Evolutionary conservation across 2,113 vertebrate species (phyloP), one percentile per base, ranked within the genome.

Genomic region (Columbina picui): DNA sequence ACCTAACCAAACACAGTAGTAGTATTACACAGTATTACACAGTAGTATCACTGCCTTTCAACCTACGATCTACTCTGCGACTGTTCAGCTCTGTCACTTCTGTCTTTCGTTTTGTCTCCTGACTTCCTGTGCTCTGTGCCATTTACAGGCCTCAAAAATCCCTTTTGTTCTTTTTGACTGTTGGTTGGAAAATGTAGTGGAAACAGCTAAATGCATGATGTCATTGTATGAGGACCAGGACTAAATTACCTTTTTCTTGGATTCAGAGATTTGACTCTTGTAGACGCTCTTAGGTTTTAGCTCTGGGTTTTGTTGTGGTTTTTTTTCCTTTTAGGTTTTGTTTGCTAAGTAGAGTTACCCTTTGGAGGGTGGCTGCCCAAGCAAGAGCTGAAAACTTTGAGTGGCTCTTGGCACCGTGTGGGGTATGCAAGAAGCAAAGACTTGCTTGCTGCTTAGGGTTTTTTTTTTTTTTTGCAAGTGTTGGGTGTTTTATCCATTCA

Each of bases 1-100:
- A 53, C 59, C n/a, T 26, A 79, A 25, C 12, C 45, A 65, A 32
- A 29, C 5, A 30, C 4, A 38, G 7, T 30, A 76, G 25, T 32
- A 25, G 8, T 59, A 8, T 65, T 78, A 61, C 12, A 3, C 13
- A 41, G 49, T n/a, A n/a, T n/a, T n/a, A n/a, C n/a, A n/a, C n/a
- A n/a, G 30, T 26, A 27, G 25, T 84, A 15, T 87, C 25, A 32
- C 39, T 89, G 49, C 73, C 27, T 91, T 86, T 57, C 43, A 68
- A 0, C 55, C 34, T 80, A 10, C 0, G 1, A 11, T 59, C 32
- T 8, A 38, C 8, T 5, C 32, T 61, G 39, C 1, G 4, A 1
- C 36, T 75, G 3, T 68, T 14, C 27, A 65, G 25, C 45, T 53
- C 23, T 65, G 0, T 69, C 22, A 19, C 20, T 70, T 77, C 4